phyloP scores from a whole-genome alignment of 2,888 invertebrate species.

The Panopea generosa region DNA sequence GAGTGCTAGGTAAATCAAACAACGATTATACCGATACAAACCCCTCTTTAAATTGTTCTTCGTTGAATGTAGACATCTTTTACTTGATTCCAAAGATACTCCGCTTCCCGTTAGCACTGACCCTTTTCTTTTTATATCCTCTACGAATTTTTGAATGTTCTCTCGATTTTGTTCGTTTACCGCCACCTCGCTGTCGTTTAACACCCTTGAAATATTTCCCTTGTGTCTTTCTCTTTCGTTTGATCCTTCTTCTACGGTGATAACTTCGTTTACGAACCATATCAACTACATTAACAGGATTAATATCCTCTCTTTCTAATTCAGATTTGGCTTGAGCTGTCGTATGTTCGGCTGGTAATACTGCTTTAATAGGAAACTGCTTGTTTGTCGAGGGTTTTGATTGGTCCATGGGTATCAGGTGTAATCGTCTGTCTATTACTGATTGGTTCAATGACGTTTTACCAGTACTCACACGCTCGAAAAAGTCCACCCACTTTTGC shows the following conservation, averaged over 20 bases:
- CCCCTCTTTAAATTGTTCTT: constrained; percentile 49
- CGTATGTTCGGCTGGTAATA: constrained; percentile 51
- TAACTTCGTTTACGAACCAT: constrained; percentile 12
- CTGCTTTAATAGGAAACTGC: constrained; percentile 31
- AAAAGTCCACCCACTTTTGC: constrained; percentile 54
- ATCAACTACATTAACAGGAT: constrained; percentile 20
- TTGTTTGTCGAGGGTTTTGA: constrained; percentile 14
- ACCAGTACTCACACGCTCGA: constrained; percentile 35
- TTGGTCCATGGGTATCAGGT: constrained; percentile 25
- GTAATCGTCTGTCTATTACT: constrained; percentile 29
- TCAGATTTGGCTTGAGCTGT: constrained; percentile 43
- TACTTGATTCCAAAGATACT: constrained; percentile 42
- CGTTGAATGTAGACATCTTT: constrained; percentile 53
- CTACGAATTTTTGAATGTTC: constrained; percentile 1
- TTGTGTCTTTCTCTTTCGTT: constrained; percentile 12
- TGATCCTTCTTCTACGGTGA: constrained; percentile 13
- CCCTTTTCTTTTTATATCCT: constrained; percentile 11
- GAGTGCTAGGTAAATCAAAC: constrained; percentile 57
- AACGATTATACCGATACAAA: constrained; percentile 37
- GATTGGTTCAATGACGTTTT: constrained; percentile 27
- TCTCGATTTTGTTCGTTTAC: constrained; percentile 7
- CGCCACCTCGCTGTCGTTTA: constrained; percentile 19
- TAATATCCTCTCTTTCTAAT: constrained; percentile 43
- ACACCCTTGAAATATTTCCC: constrained; percentile 6
- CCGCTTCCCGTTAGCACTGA: not conserved